phyloP scores from a whole-genome alignment of 2,113 vertebrate genomes.

The Phaethon lepturus region DNA sequence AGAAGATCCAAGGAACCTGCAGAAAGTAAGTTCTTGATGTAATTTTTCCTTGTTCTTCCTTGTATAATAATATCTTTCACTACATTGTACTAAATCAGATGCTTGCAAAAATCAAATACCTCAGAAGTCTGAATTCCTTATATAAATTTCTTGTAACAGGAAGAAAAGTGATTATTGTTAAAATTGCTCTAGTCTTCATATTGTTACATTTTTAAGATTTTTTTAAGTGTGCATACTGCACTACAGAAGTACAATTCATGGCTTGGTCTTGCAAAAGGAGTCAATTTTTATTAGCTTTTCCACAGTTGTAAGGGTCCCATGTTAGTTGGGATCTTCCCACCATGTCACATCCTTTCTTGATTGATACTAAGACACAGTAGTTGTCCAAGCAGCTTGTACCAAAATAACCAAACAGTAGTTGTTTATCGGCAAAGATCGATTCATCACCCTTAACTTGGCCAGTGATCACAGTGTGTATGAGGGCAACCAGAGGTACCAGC shows the following conservation, averaged over 20 bases:
- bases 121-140: background rate
- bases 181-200: background rate
- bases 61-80: background rate
- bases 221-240: background rate
- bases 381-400: background rate
- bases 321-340: background rate
- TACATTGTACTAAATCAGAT: background rate
- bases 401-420: background rate
- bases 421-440: background rate
- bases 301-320: background rate
- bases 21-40: slow-evolving; percentile 84
- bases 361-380: background rate
- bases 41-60: background rate
- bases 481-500: background rate
- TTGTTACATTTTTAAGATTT: background rate
- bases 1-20: slow-evolving; percentile 86
- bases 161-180: background rate
- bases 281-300: background rate
- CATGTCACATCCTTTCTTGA: background rate
- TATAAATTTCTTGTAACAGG: background rate
- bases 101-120: background rate
- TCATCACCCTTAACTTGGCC: background rate
- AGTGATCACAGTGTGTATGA: background rate
- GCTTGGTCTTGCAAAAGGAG: background rate
- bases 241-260: background rate